Percentiles rank a stretch among this genome's conserved stretches.
phyloP scores from a whole-genome alignment of 2,888 invertebrate species.

The Colletes collaris region DNA sequence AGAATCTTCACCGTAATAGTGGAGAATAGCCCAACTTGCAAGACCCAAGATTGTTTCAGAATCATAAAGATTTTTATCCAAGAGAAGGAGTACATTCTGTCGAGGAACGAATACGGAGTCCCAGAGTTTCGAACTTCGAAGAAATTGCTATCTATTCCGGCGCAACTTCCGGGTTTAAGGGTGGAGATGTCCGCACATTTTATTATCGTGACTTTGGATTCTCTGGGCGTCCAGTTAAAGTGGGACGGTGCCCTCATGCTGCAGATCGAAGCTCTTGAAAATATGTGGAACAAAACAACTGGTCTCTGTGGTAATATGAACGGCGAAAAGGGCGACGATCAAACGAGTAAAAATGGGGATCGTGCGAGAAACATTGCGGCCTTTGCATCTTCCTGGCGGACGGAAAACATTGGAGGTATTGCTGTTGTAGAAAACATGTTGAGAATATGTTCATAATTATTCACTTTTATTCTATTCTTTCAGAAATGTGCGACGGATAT shows the following conservation, averaged over 20 bases:
- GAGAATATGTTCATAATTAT: neutral
- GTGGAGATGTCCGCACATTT: conserved; percentile 89
- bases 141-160: conserved; percentile 87
- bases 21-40: conserved; percentile 84
- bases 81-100: conserved; percentile 87
- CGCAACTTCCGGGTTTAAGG: conserved; percentile 89
- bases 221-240: conserved; percentile 87
- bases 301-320: conserved; percentile 93
- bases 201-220: conserved; percentile 88
- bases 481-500: conserved; percentile 85
- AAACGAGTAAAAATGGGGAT: conserved; percentile 86
- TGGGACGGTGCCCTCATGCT: conserved; percentile 88
- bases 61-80: conserved; percentile 88
- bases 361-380: conserved; percentile 82
- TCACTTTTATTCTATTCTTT: neutral
- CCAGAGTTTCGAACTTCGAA: conserved; percentile 65
- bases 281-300: conserved; percentile 90
- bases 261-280: conserved; percentile 87
- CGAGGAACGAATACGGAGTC: conserved; percentile 58
- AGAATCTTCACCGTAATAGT: conserved; percentile 89
- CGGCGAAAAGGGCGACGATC: conserved; percentile 88
- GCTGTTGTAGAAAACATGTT: neutral
- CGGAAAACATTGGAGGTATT: conserved; percentile 84
- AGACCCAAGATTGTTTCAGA: conserved; percentile 83
- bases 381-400: conserved; percentile 86